phyloP scores from a whole-genome alignment of 2,888 invertebrate species.

The Scotopteryx bipunctaria region DNA sequence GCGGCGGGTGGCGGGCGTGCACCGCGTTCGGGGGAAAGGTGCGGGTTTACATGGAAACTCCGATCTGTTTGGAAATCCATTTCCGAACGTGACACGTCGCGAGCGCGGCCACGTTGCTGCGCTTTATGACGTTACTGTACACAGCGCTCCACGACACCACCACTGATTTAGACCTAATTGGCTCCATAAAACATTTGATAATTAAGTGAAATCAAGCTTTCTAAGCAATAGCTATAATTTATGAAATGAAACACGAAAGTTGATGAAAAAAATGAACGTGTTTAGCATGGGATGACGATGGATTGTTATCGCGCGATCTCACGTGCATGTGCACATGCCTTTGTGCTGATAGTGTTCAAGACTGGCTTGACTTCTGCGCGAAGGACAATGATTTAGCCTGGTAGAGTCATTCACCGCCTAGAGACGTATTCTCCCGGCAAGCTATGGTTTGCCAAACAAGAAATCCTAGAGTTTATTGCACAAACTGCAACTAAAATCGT shows the following conservation, averaged over 20 bases:
- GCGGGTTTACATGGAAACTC: slow-evolving; percentile 12
- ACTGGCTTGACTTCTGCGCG: too few relatives aligned
- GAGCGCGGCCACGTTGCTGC: background rate
- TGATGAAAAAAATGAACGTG: background rate
- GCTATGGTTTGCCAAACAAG: too few relatives aligned
- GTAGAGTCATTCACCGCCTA: background rate
- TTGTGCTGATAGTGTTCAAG: background rate
- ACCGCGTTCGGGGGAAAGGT: slow-evolving; percentile 9
- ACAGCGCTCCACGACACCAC: too few relatives aligned
- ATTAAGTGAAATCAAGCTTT: too few relatives aligned
- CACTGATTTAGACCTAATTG: slow-evolving; percentile 1
- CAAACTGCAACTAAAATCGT: slow-evolving; percentile 1
- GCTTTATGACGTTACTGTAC: background rate
- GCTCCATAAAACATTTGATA: background rate
- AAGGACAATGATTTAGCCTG: background rate
- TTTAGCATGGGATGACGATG: background rate
- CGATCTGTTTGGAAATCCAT: slow-evolving; percentile 20
- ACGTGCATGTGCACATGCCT: background rate
- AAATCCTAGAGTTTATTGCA: too few relatives aligned
- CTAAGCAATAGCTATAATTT: background rate
- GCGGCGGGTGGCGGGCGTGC: slow-evolving; percentile 6
- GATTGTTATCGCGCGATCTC: background rate
- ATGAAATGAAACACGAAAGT: background rate
- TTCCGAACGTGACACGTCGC: slow-evolving; percentile 20
- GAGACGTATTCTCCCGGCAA: too few relatives aligned